These are phyloP conservation scores for Fulica atra DNA, from an alignment of 2,113 vertebrate genomes.

Conservation along the genomic window DNA sequence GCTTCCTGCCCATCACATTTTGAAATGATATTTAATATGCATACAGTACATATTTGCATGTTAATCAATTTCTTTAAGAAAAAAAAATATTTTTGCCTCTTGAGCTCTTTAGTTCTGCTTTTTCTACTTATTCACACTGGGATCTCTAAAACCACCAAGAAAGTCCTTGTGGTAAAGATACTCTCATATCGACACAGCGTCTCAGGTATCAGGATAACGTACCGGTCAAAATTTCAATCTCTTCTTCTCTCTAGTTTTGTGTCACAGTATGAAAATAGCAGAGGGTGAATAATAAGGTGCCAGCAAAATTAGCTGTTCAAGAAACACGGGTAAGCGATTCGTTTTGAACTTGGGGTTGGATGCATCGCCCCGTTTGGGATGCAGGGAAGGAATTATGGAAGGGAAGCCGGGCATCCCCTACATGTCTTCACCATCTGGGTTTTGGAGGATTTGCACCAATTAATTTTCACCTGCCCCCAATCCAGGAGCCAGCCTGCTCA, in stretches of 20 bases:
- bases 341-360: constrained; percentile 17
- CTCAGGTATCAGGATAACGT: constrained; percentile 51
- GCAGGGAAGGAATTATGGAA: background rate
- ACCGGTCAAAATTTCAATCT: constrained; percentile 53
- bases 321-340: background rate
- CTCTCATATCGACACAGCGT: constrained; percentile 14
- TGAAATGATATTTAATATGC: constrained; percentile 70
- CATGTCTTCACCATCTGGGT: background rate
- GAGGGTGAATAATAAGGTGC: constrained; percentile 37
- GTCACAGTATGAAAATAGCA: constrained; percentile 46
- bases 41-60: constrained; percentile 68
- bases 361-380: background rate
- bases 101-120: constrained; percentile 35
- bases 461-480: background rate
- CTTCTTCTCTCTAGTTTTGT: constrained; percentile 57
- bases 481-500: background rate
- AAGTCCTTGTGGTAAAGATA: constrained; percentile 53
- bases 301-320: constrained; percentile 49
- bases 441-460: background rate
- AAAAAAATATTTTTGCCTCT: constrained; percentile 56
- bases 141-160: constrained; percentile 69
- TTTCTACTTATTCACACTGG: constrained; percentile 41
- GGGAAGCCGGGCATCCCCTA: background rate
- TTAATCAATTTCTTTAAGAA: constrained; percentile 60
- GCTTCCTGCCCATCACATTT: constrained; percentile 73